Base-by-base conservation (phyloP, 2,888 invertebrate species). In the Leptinotarsa tumamoca region DNA sequence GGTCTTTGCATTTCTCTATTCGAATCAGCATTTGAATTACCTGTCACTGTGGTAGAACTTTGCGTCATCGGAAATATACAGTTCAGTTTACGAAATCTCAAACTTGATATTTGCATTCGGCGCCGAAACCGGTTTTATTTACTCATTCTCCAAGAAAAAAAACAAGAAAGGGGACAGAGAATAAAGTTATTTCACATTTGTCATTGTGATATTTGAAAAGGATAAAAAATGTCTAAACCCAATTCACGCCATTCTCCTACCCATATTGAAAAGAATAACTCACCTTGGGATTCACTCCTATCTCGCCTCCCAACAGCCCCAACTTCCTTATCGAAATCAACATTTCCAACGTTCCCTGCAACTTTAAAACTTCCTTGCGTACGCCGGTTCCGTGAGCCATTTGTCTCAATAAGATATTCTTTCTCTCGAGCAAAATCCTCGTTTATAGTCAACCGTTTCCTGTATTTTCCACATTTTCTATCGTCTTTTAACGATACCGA, bases 371-470 rank as follows among this genome's bases (percentile, higher is more conserved):
- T 78, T 73, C 71, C 72, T 49, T 15, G 50, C 50, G 67, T 71
- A 70, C 66, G 68, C 66, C 56, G 54, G 18, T 52, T 68, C 71
- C 58, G 69, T 63, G 71, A 78, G 76, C 75, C 75, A 71, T 76
- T 76, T 73, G 74, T 76, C 72, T 78, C 76, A 74, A 78, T 78
- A 73, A 75, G 73, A 73, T 70, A 73, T 77, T 75, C 76, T 70
- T 79, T 73, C 77, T 78, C 76, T 63, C 72, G 69, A 56, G 56
- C 43, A 75, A 79, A 74, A 74, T 78, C 78, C 68, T 68, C 73
- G 72, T 77, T 78, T 74, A 80, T 67, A 72, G 75, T 75, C 72
- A 68, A 58, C 72, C 73, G 73, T 80, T 76, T 80, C 72, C 71
- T 72, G 74, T 72, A 75, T 63, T 78, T 76, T 74, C 63, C 73